Evolutionary conservation across 2,888 invertebrate genomes (phyloP).

Genomic region (Crossocerus cetratus): DNA sequence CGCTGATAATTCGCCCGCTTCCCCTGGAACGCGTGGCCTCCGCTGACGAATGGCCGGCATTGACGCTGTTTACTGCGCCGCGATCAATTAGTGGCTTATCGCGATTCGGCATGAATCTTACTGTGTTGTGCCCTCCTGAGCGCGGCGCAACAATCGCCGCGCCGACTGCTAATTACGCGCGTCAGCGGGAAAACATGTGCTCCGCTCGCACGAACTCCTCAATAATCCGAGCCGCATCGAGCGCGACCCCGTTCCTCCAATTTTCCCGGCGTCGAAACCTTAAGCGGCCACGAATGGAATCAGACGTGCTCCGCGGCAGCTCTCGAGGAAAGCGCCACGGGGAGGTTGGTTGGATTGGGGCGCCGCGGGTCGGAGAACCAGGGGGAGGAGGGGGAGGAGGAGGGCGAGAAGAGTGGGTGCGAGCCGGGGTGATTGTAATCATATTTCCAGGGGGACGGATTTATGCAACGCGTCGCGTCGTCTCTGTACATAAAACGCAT

Average conservation of each 20-base stretch:
- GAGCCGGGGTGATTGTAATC: conserved; percentile 63
- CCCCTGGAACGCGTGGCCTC: neutral
- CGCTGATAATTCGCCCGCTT: neutral
- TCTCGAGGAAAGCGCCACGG: no score
- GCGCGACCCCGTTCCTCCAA: no score
- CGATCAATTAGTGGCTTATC: conserved; percentile 30
- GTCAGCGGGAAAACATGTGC: conserved; percentile 2
- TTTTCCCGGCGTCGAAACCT: no score
- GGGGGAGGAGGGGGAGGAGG: conserved; percentile 7
- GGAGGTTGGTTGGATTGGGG: no score
- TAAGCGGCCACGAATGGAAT: no score
- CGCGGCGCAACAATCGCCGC: neutral
- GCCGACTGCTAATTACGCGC: conserved; percentile 3
- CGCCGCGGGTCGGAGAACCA: no score
- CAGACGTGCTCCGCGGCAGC: no score
- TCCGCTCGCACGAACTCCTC: neutral
- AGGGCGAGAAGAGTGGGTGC: conserved; percentile 6
- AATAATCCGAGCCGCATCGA: conserved; percentile 8
- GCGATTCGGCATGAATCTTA: conserved; percentile 10
- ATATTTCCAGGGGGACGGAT: conserved; percentile 64
- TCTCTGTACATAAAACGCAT: conserved; percentile 64
- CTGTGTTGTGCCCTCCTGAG: conserved; percentile 1
- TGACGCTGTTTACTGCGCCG: conserved; percentile 15
- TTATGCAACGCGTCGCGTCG: conserved; percentile 64
- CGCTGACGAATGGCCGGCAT: conserved; percentile 19